These are phyloP conservation scores for Quadroppia sp. DNA, from an alignment of 2,888 invertebrate species.

Conservation along the genomic window DNA sequence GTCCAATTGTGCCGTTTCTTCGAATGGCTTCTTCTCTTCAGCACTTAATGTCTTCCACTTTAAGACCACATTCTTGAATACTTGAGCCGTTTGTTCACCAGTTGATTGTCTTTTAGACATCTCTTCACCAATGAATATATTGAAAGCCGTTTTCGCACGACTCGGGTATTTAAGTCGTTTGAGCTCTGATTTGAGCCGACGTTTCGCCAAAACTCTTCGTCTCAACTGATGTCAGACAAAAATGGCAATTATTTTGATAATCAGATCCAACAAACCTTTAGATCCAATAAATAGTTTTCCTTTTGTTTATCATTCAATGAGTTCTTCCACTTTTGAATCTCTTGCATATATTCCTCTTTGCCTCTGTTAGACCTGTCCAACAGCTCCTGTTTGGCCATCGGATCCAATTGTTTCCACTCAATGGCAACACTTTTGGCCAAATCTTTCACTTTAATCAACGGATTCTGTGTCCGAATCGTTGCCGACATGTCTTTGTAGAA, in stretches of 20 bases:
- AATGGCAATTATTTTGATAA: background rate
- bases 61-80: background rate
- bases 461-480: background rate
- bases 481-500: conserved; percentile 1
- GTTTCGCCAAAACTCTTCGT: background rate
- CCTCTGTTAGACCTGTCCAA: background rate
- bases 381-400: background rate
- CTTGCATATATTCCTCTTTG: background rate
- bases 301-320: conserved; percentile 2
- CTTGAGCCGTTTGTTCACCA: background rate
- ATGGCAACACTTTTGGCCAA: conserved; percentile 2
- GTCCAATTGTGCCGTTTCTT: conserved; percentile 27
- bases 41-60: conserved; percentile 35
- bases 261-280: background rate
- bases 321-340: conserved; percentile 16
- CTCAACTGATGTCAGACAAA: conserved; percentile 4
- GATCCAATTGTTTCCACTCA: conserved; percentile 1
- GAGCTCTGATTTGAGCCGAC: conserved; percentile 32
- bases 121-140: conserved; percentile 24
- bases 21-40: conserved; percentile 13
- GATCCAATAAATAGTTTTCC: background rate
- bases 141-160: conserved; percentile 17
- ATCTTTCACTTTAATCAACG: background rate
- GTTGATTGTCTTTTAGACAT: background rate
- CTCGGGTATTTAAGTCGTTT: conserved; percentile 34